phyloP scores from a whole-genome alignment of 1,140 invertebrate species.

The Ephestia elutella region DNA sequence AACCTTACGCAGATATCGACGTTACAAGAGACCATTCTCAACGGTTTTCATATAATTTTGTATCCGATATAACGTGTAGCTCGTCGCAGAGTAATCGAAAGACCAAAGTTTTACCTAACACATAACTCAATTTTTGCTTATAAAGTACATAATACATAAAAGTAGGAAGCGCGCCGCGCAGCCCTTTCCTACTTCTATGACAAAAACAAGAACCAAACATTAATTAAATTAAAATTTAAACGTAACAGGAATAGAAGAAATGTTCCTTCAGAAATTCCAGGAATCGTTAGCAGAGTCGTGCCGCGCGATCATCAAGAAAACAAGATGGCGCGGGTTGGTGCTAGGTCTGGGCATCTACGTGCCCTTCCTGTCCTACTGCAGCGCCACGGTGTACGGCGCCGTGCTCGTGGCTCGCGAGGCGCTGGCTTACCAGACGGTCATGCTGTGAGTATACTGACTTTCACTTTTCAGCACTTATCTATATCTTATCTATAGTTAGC shows the following conservation, averaged over 20 bases:
- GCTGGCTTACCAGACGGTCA: constrained; percentile 81
- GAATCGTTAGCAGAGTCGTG: constrained; percentile 73
- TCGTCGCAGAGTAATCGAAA: too few species aligned
- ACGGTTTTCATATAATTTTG: too few species aligned
- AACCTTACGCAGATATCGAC: too few species aligned
- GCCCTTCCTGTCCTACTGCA: constrained; percentile 84
- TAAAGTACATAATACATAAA: too few species aligned
- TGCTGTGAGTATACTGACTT: constrained; percentile 77
- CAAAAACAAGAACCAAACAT: neutral
- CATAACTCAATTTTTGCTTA: too few species aligned
- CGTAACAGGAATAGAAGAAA: constrained; percentile 66
- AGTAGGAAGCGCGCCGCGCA: too few species aligned
- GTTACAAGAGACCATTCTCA: too few species aligned
- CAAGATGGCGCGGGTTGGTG: constrained; percentile 79
- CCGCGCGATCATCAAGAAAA: constrained; percentile 75
- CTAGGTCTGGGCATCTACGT: constrained; percentile 82
- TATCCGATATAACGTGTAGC: too few species aligned
- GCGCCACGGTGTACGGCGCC: constrained; percentile 83
- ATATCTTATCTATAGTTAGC: too few species aligned
- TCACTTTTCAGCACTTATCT: too few species aligned
- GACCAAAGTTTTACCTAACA: too few species aligned
- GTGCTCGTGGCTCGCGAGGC: constrained; percentile 78
- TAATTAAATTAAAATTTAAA: too few species aligned
- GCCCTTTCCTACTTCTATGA: neutral
- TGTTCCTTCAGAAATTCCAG: constrained; percentile 77